A percentile compares a stretch with the other conserved stretches of the same genome.
Evolutionary conservation across 2,888 invertebrate genomes (phyloP).

Genomic region (Clunio marinus): DNA sequence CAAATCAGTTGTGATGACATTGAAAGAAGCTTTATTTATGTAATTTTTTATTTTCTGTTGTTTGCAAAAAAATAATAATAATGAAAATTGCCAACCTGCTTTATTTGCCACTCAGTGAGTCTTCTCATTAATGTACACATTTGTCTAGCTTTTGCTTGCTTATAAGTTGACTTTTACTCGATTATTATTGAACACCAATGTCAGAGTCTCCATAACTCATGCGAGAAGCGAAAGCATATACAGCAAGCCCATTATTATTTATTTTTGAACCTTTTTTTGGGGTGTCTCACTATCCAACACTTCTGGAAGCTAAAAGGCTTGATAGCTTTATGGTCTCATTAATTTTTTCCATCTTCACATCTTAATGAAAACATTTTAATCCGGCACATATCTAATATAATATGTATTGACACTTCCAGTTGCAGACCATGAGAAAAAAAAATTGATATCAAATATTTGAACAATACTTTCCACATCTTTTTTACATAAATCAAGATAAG

Average conservation of each 20-base stretch:
- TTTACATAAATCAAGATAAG: constrained; percentile 20
- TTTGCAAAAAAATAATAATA: too few relatives aligned
- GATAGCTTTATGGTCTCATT: too few relatives aligned
- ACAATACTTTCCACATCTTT: constrained; percentile 4
- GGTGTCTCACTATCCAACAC: not conserved
- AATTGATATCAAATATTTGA: constrained; percentile 12
- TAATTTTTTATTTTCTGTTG: too few relatives aligned
- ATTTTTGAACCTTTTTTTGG: not conserved
- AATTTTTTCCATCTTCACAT: not conserved
- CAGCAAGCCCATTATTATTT: not conserved
- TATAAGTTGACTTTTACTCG: constrained; percentile 37
- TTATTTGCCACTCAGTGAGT: too few relatives aligned
- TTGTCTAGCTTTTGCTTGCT: not conserved
- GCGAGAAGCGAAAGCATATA: not conserved
- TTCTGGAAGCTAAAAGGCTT: not conserved
- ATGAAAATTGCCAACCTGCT: too few relatives aligned
- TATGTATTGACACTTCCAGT: constrained; percentile 15
- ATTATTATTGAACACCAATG: constrained; percentile 27
- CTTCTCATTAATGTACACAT: constrained; percentile 24
- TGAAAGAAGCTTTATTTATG: constrained; percentile 8
- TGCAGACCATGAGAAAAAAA: not conserved
- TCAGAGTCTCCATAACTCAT: constrained; percentile 20
- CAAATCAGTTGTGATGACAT: too few relatives aligned
- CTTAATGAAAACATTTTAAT: constrained; percentile 21
- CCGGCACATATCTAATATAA: not conserved